Evolutionary conservation across 2,113 vertebrate genomes (phyloP), one percentile per base, ranked within the genome.

Genomic region (Lasiurus borealis): DNA sequence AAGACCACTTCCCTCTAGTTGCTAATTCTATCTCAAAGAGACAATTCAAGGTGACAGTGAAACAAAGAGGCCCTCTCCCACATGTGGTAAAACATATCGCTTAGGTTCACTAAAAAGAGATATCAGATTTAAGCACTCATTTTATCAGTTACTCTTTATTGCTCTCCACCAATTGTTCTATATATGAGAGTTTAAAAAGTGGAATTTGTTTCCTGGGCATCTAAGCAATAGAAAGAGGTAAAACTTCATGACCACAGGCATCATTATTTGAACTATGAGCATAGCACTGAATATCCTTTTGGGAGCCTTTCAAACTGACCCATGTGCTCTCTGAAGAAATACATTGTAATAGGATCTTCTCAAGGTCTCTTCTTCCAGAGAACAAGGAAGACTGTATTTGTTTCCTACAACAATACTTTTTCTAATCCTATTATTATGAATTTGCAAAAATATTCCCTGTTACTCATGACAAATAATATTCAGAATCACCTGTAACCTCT

Each of bases 401-500:
- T 68, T 95, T 71, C 18, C 16, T 83, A 34, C 72, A 19, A 34
- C 94, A 95, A 89, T 95, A 31, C 3, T 85, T 95, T 95, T 96
- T 81, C 84, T 97, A 97, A 95, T 95, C 95, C 91, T 94, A 89
- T 85, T 97, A 84, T 73, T 95, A 94, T 88, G 96, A 96, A 97
- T 91, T 46, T 90, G 23, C 75, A 91, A 85, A 85, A 3, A 85
- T 81, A 94, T 96, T 94, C 90, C n/a, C n/a, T 93, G 50, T 96
- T 97, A 95, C 89, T 97, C 95, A 95, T 90, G 83, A 96, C 90
- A 86, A 40, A 75, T 97, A 85, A 75, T 97, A 85, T 93, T 85
- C 94, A 95, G 93, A 97, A 95, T 97, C 92, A 95, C 90, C 95
- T 96, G 92, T 96, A 93, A 77, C 96, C 96, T 98, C 78, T 78